Conservation (phyloP, 2,888 invertebrate genomes). For the Protula sp. region DNA sequence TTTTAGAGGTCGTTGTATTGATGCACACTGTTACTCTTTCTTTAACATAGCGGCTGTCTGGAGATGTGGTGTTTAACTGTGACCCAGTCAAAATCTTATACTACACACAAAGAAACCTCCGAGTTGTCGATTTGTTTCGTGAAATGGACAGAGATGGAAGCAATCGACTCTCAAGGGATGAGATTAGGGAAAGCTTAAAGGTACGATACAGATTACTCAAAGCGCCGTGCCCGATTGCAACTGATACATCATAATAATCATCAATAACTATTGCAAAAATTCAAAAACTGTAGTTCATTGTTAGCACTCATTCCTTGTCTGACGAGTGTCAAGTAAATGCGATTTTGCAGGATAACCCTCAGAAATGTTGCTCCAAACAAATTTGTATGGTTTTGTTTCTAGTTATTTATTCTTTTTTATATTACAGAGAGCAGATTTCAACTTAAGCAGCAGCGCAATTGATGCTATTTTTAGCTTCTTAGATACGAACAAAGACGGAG, state of each 20-base stretch:
- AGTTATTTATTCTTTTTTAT: not conserved
- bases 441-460: slow-evolving; percentile 29
- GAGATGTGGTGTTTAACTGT: slow-evolving; percentile 33
- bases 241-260: too few relatives aligned
- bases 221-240: too few relatives aligned
- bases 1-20: too few relatives aligned
- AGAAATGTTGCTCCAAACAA: too few relatives aligned
- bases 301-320: too few relatives aligned
- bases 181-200: slow-evolving; percentile 35
- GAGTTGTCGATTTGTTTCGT: slow-evolving; percentile 20
- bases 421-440: slow-evolving; percentile 30
- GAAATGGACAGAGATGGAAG: slow-evolving; percentile 20
- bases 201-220: slow-evolving; percentile 19
- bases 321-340: too few relatives aligned
- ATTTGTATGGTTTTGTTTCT: too few relatives aligned
- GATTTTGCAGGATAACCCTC: too few relatives aligned
- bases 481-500: slow-evolving; percentile 34
- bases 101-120: slow-evolving; percentile 37
- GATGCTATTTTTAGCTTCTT: slow-evolving; percentile 34
- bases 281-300: too few relatives aligned
- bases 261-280: too few relatives aligned
- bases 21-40: too few relatives aligned
- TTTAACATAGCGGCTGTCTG: too few relatives aligned
- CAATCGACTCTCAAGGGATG: slow-evolving; percentile 23
- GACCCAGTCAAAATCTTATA: slow-evolving; percentile 42